A percentile compares a stretch with the other conserved stretches of the same genome.
These are phyloP conservation scores for Cavia aperea DNA, from an alignment of 2,113 vertebrate genomes.

Conservation along the genomic window DNA sequence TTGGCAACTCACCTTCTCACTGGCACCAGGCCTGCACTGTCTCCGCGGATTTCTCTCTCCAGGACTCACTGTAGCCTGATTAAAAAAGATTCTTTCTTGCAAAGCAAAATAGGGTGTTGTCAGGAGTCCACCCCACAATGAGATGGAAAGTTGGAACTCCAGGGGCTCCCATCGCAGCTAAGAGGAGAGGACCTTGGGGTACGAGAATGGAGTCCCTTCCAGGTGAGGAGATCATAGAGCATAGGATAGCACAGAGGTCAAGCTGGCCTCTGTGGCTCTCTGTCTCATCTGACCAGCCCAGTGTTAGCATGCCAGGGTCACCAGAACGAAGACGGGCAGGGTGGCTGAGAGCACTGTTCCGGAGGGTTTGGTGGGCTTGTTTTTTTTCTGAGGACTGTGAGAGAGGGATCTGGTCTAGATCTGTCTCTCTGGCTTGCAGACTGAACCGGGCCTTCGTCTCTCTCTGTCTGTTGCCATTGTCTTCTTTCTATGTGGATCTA, in stretches of 20 bases:
- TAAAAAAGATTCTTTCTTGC: constrained; percentile 57
- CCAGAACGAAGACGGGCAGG: not conserved
- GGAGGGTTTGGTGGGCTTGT: not conserved
- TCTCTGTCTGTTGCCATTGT: not conserved
- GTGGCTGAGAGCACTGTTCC: not conserved
- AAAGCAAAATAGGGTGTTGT: constrained; percentile 38
- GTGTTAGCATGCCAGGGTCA: fast-evolving
- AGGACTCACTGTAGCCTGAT: constrained; percentile 40
- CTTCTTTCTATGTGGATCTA: not conserved
- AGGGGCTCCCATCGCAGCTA: not conserved
- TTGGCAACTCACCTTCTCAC: constrained; percentile 45
- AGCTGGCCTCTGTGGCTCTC: not conserved
- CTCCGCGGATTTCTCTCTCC: constrained; percentile 37
- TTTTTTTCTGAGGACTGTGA: not conserved
- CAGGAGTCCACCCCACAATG: not conserved
- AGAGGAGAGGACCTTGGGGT: not conserved
- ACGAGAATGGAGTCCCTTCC: not conserved
- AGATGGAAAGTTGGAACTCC: not conserved
- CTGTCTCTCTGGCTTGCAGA: not conserved
- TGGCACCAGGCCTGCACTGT: constrained; percentile 44
- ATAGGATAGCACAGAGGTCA: not conserved
- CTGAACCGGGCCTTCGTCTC: fast-evolving
- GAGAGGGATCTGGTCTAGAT: not conserved
- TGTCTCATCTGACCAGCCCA: not conserved
- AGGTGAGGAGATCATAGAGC: not conserved